Percentiles rank a stretch among this genome's conserved stretches.
These are phyloP conservation scores for Ormyrus labotus DNA, from an alignment of 2,888 invertebrate genomes.

Conservation along the genomic window DNA sequence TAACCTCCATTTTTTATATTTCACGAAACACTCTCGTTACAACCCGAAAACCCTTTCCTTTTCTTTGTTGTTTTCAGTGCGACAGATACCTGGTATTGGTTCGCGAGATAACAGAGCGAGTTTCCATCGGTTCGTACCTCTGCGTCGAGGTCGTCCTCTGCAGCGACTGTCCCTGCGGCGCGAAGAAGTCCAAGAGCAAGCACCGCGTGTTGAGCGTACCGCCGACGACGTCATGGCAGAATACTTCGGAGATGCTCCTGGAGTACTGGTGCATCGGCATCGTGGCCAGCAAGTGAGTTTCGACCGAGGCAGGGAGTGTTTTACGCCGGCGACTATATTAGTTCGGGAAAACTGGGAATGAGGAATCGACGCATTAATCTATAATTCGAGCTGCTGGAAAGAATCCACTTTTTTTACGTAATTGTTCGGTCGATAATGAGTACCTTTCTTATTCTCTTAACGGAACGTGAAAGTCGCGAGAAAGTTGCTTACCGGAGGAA, in stretches of 20 bases:
- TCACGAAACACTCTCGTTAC: too few relatives aligned
- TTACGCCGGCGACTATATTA: too few relatives aligned
- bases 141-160: constrained; percentile 89
- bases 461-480: constrained; percentile 46
- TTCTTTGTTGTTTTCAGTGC: constrained; percentile 65
- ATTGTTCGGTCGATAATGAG: constrained; percentile 28
- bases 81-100: constrained; percentile 71
- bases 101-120: constrained; percentile 71
- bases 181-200: constrained; percentile 69
- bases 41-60: neutral
- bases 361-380: too few relatives aligned
- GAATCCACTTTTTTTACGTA: too few relatives aligned
- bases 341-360: too few relatives aligned
- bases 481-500: constrained; percentile 37
- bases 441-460: constrained; percentile 39
- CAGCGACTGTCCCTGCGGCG: constrained; percentile 82
- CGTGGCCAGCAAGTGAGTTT: constrained; percentile 78
- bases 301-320: too few relatives aligned
- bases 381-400: too few relatives aligned
- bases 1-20: too few relatives aligned
- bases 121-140: constrained; percentile 74
- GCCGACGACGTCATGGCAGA: constrained; percentile 70
- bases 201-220: constrained; percentile 69
- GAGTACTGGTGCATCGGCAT: constrained; percentile 90
- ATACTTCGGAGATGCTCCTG: constrained; percentile 80